phyloP scores from a whole-genome alignment of 2,888 invertebrate species.

The Lepetodrilus schrolli region DNA sequence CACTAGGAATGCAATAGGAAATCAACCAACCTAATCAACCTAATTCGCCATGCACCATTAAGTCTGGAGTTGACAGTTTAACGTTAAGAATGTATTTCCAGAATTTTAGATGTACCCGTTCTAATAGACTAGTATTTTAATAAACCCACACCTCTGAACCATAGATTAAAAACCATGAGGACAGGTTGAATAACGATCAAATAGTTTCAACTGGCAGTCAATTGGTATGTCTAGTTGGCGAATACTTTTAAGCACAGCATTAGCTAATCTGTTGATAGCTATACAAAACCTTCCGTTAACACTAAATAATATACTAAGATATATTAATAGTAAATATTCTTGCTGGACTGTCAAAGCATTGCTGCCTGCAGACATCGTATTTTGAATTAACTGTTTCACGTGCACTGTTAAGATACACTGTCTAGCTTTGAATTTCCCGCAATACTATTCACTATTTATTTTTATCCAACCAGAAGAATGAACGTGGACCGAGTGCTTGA shows the following conservation, averaged over 20 bases:
- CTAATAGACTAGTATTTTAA: not conserved
- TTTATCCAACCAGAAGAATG: too few species aligned
- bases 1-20: not conserved
- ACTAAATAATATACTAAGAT: too few species aligned
- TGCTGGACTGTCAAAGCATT: too few species aligned
- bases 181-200: not conserved
- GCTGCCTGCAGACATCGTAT: too few species aligned
- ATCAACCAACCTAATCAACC: not conserved
- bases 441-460: too few species aligned
- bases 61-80: not conserved
- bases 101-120: not conserved
- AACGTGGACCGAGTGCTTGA: too few species aligned
- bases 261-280: too few species aligned
- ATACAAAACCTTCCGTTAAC: too few species aligned
- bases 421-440: too few species aligned
- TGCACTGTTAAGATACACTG: too few species aligned
- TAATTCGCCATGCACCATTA: not conserved
- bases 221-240: not conserved
- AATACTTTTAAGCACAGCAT: not conserved
- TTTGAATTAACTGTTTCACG: too few species aligned
- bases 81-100: not conserved
- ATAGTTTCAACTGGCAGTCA: not conserved
- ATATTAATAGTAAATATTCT: too few species aligned
- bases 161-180: not conserved
- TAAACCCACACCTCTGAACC: not conserved